These are phyloP conservation scores for Crocodylus rhombifer DNA, from an alignment of 2,797 vertebrate genomes.

Conservation along the genomic window DNA sequence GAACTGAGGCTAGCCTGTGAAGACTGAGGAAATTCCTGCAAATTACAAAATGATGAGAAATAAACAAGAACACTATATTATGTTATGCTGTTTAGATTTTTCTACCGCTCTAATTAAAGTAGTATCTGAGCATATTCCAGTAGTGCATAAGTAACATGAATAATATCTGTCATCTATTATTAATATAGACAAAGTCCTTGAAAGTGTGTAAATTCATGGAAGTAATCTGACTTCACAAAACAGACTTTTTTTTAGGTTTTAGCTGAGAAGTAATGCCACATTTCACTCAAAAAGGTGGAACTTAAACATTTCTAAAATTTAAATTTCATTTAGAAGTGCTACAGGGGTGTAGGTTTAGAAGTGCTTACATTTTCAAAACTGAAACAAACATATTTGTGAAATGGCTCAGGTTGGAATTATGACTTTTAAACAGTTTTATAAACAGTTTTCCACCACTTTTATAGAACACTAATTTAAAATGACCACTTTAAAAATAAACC, in stretches of 20 bases:
- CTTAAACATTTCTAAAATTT: background rate
- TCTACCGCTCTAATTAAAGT: background rate
- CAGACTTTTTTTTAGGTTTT: background rate
- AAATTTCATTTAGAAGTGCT: background rate
- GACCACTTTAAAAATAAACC: background rate
- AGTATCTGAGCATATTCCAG: background rate
- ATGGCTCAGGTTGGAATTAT: background rate
- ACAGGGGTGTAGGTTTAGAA: too few species aligned
- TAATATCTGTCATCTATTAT: background rate
- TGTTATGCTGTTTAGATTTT: background rate
- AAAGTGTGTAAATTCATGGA: rapidly evolving
- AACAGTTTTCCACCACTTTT: background rate
- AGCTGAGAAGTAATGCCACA: rapidly evolving
- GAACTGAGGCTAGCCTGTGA: background rate
- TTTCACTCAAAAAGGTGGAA: background rate
- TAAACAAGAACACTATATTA: background rate
- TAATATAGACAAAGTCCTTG: background rate
- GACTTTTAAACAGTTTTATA: background rate
- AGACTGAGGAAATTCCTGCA: background rate
- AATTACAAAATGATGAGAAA: background rate
- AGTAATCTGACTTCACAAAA: background rate
- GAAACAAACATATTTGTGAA: background rate
- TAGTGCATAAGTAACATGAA: background rate
- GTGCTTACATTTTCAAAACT: background rate
- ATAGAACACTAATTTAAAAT: too few species aligned